phyloP scores from a whole-genome alignment of 2,888 invertebrate genomes.

The Erebia ligea region DNA sequence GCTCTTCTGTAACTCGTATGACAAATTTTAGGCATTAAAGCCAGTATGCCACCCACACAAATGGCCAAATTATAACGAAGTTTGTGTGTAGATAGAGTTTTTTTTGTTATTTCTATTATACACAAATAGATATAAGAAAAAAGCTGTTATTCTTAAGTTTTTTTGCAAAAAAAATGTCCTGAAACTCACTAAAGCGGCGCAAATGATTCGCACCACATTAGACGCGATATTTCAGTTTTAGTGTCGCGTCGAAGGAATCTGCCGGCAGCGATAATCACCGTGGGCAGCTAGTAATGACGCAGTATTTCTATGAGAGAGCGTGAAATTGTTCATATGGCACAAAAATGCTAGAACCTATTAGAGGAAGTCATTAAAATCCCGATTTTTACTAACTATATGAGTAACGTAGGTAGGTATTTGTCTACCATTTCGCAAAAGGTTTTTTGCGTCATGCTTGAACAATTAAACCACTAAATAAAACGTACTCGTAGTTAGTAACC shows the following conservation, averaged over 20 bases:
- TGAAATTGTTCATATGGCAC: not conserved
- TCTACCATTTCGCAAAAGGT: not conserved
- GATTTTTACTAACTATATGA: not conserved
- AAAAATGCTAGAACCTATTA: not conserved
- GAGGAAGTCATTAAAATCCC: not conserved
- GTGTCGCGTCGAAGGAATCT: conserved; percentile 77
- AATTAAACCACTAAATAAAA: too few relatives aligned
- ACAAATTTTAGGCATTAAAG: too few relatives aligned
- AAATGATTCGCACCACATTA: conserved; percentile 49
- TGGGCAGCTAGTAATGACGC: conserved; percentile 76
- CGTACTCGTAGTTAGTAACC: too few relatives aligned
- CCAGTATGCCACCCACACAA: too few relatives aligned
- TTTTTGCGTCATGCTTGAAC: too few relatives aligned
- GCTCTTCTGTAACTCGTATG: too few relatives aligned
- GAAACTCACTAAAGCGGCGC: conserved; percentile 55
- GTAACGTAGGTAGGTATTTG: not conserved
- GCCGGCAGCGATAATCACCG: conserved; percentile 60
- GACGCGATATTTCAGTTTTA: conserved; percentile 60
- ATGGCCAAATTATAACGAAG: too few relatives aligned
- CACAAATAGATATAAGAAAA: too few relatives aligned
- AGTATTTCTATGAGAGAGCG: not conserved
- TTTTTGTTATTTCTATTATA: too few relatives aligned
- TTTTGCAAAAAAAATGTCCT: conserved; percentile 54
- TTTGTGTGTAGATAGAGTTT: too few relatives aligned
- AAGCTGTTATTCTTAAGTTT: too few relatives aligned